Conservation (phyloP, 2,888 invertebrate species). For the Ophion obscuratus region DNA sequence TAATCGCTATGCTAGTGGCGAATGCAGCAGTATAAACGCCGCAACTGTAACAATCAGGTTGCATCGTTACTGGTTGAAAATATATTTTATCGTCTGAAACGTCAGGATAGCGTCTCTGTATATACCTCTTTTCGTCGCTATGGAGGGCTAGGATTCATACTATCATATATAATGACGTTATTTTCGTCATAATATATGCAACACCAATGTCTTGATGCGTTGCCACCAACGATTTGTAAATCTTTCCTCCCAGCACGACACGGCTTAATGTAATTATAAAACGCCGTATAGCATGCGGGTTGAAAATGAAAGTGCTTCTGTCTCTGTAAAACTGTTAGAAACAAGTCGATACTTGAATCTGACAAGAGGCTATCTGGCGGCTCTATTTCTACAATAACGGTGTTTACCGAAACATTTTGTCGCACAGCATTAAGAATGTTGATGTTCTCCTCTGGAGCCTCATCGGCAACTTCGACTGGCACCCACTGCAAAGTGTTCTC, state of each 20-base stretch:
- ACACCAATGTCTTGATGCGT: conserved; percentile 47
- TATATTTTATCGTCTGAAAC: conserved; percentile 7
- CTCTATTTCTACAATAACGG: conserved; percentile 17
- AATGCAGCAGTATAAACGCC: conserved; percentile 56
- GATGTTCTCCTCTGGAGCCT: background rate
- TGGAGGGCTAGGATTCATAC: conserved; percentile 9
- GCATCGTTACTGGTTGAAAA: conserved; percentile 14
- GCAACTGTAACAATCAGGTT: conserved; percentile 46
- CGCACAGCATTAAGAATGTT: conserved; percentile 24
- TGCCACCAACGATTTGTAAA: conserved; percentile 61
- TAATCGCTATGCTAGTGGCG: conserved; percentile 48
- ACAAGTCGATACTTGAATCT: conserved; percentile 44
- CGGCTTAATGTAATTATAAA: conserved; percentile 19
- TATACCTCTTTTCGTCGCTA: conserved; percentile 29
- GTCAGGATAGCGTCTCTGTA: conserved; percentile 44
- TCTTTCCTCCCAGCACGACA: conserved; percentile 16
- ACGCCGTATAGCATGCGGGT: conserved; percentile 28
- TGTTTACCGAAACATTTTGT: conserved; percentile 28
- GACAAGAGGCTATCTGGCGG: background rate
- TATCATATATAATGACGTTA: conserved; percentile 40
- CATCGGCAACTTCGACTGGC: conserved; percentile 10
- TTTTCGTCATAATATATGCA: conserved; percentile 48
- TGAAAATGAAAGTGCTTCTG: conserved; percentile 6
- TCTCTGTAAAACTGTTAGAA: conserved; percentile 38
- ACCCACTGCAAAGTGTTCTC: background rate